Base-by-base conservation (phyloP, 2,113 vertebrate species). In the Cyphomyrus plagiostoma region DNA sequence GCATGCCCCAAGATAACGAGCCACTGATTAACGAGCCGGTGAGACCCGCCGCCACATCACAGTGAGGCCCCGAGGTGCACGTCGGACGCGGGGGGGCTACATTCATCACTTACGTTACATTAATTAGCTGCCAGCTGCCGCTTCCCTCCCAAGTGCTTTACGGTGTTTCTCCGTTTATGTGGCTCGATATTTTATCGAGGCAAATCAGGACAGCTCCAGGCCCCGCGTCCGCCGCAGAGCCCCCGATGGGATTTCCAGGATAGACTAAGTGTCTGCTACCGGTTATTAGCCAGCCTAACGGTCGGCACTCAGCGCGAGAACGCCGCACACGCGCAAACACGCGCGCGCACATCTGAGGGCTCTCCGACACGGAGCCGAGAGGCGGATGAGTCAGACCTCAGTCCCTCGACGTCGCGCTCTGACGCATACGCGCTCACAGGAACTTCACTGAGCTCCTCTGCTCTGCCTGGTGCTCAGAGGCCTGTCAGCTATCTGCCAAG, bases 381-480 rank as follows among this genome's bases (percentile, higher is more conserved):
- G 85, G 50, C 49, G 23, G 85, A 56, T 87, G 85, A 87, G 85
- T 87, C 85, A 87, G 85, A 87, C 49, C 50, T 50, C 48, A 53
- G 50, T 87, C 85, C 85, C 85, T 35, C 50, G 26, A 50, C 50
- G 85, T 87, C 85, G 85, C 19, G 30, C 85, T 87, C 85, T 87
- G 85, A 87, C 85, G 85, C 85, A 87, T 26, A 87, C 50, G 50
- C 50, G 50, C 85, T 87, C 30, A 48, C 48, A 4, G n/a, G 45
- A 52, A 86, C 46, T 50, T 86, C 48, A 13, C 23, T n/a, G 46
- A 86, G 46, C 85, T 86, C 85, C 26, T 21, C n/a, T 35, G 13
- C 85, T 52, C 11, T 50, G 85, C n/a, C 85, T 56, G n/a, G 49
- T 39, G 30, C 19, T 53, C 21, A 23, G 82, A 84, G 82, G 82